Base-by-base conservation (phyloP, 2,113 vertebrate species). In the Haliaeetus leucogaster region DNA sequence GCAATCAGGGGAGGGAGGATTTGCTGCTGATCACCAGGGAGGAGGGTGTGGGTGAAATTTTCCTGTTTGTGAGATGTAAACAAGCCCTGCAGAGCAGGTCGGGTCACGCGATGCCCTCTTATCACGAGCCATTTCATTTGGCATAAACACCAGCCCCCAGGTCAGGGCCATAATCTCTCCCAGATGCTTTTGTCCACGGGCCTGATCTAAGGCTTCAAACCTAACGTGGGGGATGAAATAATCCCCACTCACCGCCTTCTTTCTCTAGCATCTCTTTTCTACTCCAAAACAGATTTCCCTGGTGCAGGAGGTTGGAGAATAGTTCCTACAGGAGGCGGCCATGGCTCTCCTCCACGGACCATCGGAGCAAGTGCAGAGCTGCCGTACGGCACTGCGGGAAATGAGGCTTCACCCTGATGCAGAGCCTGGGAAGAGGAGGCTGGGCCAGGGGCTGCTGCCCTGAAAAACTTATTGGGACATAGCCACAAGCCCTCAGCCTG, bases 91-190 rank as follows among this genome's bases (percentile, higher is more conserved):
- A 3, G 78, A 58, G 56, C 78, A 12, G 88, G 79, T 43, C 80
- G n/a, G 58, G 74, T 53, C 74, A 47, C 0, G 0, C 0, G 9
- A 13, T 67, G 88, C 67, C 92, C 86, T 78, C 48, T 61, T 21
- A 47, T 2, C 92, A 53, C 2, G 11, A 86, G 53, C 6, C 36
- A 11, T 76, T 85, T 38, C 63, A 0, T 36, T 29, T 84, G 94
- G 82, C 55, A 45, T 90, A 94, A 96, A 97, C 94, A 89, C 4
- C 67, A 36, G 40, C 21, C 48, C 43, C 36, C 34, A 19, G 63
- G 45, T 10, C 88, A 71, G 61, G 70, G n/a, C 85, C 43, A 19
- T 42, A 80, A 96, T 65, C 79, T 52, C 40, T 88, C 61, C 94
- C 94, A 92, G 90, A 68, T 95, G 94, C 16, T 79, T 90, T 72